These are phyloP conservation scores for Glossosoma conforme DNA, from an alignment of 1,140 invertebrate genomes.

Conservation along the genomic window DNA sequence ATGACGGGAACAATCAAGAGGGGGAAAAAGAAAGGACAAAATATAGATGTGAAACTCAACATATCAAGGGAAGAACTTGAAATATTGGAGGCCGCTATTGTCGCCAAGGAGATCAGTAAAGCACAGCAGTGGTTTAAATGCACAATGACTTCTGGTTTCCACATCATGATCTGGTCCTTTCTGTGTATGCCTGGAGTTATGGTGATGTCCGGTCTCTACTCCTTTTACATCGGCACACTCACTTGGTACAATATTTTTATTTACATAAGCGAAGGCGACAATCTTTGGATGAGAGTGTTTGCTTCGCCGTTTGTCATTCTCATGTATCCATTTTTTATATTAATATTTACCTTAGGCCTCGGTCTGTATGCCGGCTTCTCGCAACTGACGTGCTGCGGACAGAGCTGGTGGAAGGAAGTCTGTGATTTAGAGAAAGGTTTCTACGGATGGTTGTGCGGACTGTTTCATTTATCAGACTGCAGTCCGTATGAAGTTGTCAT, in stretches of 20 bases:
- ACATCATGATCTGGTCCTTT: constrained; percentile 62
- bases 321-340: constrained; percentile 66
- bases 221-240: constrained; percentile 70
- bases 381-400: constrained; percentile 64
- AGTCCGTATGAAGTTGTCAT: constrained; percentile 61
- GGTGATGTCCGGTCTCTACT: constrained; percentile 58
- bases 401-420: constrained; percentile 65
- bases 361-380: constrained; percentile 63
- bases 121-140: constrained; percentile 53
- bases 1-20: constrained; percentile 70
- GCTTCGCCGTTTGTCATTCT: constrained; percentile 65
- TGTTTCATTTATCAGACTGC: constrained; percentile 64
- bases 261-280: constrained; percentile 65
- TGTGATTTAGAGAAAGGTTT: constrained; percentile 75
- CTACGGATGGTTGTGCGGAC: constrained; percentile 70
- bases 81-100: constrained; percentile 59
- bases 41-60: constrained; percentile 66
- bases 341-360: constrained; percentile 58
- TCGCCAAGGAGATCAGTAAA: constrained; percentile 53
- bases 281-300: constrained; percentile 54
- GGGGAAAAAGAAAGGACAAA: constrained; percentile 67
- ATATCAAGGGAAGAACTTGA: constrained; percentile 66
- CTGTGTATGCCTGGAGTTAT: constrained; percentile 63
- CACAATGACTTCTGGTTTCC: constrained; percentile 56
- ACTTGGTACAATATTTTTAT: constrained; percentile 75